Evolutionary conservation across 2,888 invertebrate genomes (phyloP).

Genomic region (Rhimphoctona megacephalus): DNA sequence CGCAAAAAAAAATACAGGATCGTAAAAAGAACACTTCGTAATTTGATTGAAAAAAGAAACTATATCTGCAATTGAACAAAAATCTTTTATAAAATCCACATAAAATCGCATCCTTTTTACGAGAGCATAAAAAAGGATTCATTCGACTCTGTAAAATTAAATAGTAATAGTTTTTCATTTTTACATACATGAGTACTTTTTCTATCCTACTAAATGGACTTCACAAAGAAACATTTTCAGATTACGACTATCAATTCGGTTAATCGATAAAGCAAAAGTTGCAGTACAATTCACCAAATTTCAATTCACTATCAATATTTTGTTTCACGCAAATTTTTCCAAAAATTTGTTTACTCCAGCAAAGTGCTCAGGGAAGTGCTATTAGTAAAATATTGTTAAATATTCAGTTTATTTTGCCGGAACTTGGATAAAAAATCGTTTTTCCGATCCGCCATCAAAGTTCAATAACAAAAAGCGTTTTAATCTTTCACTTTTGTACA

Average conservation of each 20-base stretch:
- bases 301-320: neutral
- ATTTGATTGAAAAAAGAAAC: neutral
- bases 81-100: neutral
- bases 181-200: neutral
- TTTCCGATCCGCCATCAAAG: neutral
- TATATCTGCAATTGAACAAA: neutral
- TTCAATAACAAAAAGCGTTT: neutral
- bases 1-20: conserved; percentile 1
- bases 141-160: too few species aligned
- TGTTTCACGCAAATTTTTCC: neutral
- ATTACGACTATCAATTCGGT: too few species aligned
- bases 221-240: neutral
- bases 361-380: neutral
- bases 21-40: neutral
- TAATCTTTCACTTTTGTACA: neutral
- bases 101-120: neutral
- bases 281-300: neutral
- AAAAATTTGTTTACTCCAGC: too few species aligned
- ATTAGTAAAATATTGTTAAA: neutral
- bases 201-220: neutral
- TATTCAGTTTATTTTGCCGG: neutral
- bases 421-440: neutral
- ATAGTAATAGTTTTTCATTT: too few species aligned
- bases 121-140: neutral
- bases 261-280: neutral